Base-by-base conservation (phyloP, 2,797 vertebrate genomes). In the Ficedula albicollis region DNA sequence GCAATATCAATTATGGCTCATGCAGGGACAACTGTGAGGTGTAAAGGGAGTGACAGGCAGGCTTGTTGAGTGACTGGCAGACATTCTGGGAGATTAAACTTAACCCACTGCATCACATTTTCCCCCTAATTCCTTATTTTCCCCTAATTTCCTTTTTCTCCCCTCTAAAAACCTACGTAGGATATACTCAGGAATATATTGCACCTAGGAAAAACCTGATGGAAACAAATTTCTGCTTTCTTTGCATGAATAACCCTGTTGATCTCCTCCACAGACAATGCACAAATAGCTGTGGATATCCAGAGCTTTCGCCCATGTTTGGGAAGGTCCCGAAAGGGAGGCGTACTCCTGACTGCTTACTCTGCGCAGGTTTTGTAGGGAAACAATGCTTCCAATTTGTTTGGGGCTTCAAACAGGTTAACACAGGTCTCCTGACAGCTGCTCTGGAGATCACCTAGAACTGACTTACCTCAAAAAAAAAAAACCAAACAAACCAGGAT, bases 351-450 rank as follows among this genome's bases (percentile, higher is more conserved):
- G 83, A 69, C 79, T 90, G 91, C 83, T 92, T 94, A 88, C 92
- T 94, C 84, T 78, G 63, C 1, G 3, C 54, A 55, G 56, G 77
- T 93, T 88, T 93, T 95, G 66, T 78, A 49, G 93, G 82, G 38
- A 67, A 94, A 94, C 90, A 93, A 94, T 67, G 79, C 76, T 60
- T 74, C 87, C 68, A 58, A 76, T 89, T 49, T 59, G 83, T 74
- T 59, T 56, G 81, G 72, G 66, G 58, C 66, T 87, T 93, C 83
- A 49, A 89, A 93, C 44, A 89, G 72, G 78, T 91, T 87, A 83
- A 72, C 48, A 39, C 18, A 77, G 95, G 70, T 72, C 88, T 73
- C 79, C 6, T 3, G 21, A 84, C 95, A 96, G 93, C 86, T 69
- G 72, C 84, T 95, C 84, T 75, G 26, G 76, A 95, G 92, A 91